Base-by-base conservation (phyloP, 2,113 vertebrate genomes). In the Perognathus longimembris region DNA sequence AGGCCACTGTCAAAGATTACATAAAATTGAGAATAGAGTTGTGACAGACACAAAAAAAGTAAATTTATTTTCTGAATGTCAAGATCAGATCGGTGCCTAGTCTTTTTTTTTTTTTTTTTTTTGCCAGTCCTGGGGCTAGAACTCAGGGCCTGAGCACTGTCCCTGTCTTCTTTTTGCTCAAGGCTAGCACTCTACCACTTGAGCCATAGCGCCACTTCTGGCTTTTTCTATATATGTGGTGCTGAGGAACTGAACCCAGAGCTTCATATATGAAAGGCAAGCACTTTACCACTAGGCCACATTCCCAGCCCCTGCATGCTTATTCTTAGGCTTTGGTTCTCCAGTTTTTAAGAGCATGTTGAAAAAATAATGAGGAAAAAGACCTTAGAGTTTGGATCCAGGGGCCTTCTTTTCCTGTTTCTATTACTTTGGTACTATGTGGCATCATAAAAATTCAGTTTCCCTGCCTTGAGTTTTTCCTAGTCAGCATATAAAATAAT, bases 331-430 rank as follows among this genome's bases (percentile, higher is more conserved):
- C 78, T 67, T 22, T 64, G 10, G 42, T 87, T 12, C 20, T 88
- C 75, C 30, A 26, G 73, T 45, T 78, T 45, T 92, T 82, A 86
- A 83, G 24, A 78, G 14, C 36, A 34, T 64, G 42, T 57, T 92
- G 30, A 36, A 76, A 67, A 87, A 54, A 50, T 78, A 66, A 87
- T 92, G 66, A 54, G 1, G 69, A 92, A 94, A 84, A 28, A 69
- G 38, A 38, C 11, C 5, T 36, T 85, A n/a, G 28, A 64, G 24
- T 75, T 75, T 66, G 26, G 71, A 74, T 79, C 73, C 66, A 82
- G 32, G 92, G 22, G 22, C 42, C 42, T 7, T 40, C 82, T 94
- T 90, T 84, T 92, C 45, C 38, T 75, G 9, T 11, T 78, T 85
- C 9, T 81, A 11, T 71, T 64, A 76, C 66, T 70, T 78, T 79